Evolutionary conservation across 2,888 invertebrate species (phyloP).

Genomic region (Minunthozetes semirufus): DNA sequence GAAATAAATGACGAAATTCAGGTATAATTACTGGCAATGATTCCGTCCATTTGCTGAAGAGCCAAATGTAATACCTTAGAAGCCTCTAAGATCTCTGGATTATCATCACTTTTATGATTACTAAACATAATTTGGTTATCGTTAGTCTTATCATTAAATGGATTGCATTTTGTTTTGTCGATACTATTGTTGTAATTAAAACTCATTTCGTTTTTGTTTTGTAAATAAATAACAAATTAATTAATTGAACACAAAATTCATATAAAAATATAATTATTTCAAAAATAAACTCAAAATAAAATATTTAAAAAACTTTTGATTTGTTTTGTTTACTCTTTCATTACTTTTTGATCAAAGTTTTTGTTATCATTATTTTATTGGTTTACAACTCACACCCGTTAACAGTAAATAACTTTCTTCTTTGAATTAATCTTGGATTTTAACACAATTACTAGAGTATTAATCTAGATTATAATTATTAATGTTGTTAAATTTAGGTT

Average conservation of each 20-base stretch:
- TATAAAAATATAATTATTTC: neutral
- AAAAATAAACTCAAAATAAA: neutral
- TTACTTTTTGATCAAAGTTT: neutral
- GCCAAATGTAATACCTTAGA: constrained; percentile 34
- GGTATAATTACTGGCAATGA: constrained; percentile 36
- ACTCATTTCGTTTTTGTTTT: neutral
- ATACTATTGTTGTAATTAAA: neutral
- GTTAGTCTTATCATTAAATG: neutral
- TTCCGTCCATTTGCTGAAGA: constrained; percentile 35
- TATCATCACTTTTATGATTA: neutral
- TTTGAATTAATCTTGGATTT: too few relatives aligned
- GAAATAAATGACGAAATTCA: too few relatives aligned
- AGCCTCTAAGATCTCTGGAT: constrained; percentile 23
- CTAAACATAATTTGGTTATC: neutral
- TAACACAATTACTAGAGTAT: too few relatives aligned
- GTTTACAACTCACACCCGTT: neutral
- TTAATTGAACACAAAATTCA: neutral
- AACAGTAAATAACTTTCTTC: too few relatives aligned
- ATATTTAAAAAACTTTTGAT: neutral
- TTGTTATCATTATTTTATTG: neutral
- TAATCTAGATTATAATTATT: too few relatives aligned
- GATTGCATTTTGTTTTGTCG: constrained; percentile 12
- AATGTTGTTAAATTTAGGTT: too few relatives aligned
- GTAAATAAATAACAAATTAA: neutral
- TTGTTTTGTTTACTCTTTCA: neutral